Percentiles rank a stretch among this genome's conserved stretches.
Evolutionary conservation across 64 coral and sea anemone genomes (phyloP).

Genomic region (Montipora capricornis): DNA sequence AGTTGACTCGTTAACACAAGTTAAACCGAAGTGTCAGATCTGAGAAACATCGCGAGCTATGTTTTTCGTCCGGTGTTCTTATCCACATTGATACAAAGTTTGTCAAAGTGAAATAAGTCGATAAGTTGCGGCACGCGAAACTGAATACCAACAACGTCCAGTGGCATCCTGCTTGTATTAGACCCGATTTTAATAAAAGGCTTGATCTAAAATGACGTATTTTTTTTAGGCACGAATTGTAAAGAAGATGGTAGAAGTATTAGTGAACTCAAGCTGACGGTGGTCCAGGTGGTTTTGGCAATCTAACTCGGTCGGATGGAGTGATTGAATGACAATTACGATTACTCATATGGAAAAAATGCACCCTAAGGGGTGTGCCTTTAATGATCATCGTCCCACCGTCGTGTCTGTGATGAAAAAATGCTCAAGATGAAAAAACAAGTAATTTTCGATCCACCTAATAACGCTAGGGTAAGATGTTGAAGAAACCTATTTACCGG

Average conservation of each 20-base stretch:
- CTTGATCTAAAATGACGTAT: background rate
- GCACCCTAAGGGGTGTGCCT: background rate
- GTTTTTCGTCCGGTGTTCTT: background rate
- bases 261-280: background rate
- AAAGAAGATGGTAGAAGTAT: background rate
- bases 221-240: background rate
- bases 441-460: background rate
- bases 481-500: background rate
- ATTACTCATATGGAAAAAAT: conserved; percentile 8
- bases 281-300: conserved; percentile 8
- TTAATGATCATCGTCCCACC: background rate
- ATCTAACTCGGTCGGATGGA: background rate
- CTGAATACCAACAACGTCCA: background rate
- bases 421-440: background rate
- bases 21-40: background rate
- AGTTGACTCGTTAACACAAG: background rate
- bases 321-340: conserved; percentile 35
- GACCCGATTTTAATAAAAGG: background rate
- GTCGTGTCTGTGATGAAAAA: background rate
- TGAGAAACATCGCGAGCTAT: background rate
- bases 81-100: background rate
- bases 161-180: conserved; percentile 4
- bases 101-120: background rate
- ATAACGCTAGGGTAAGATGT: background rate
- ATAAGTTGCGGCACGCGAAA: conserved; percentile 26